Conservation (phyloP, 2,797 vertebrate species). For the Tapirus indicus region DNA sequence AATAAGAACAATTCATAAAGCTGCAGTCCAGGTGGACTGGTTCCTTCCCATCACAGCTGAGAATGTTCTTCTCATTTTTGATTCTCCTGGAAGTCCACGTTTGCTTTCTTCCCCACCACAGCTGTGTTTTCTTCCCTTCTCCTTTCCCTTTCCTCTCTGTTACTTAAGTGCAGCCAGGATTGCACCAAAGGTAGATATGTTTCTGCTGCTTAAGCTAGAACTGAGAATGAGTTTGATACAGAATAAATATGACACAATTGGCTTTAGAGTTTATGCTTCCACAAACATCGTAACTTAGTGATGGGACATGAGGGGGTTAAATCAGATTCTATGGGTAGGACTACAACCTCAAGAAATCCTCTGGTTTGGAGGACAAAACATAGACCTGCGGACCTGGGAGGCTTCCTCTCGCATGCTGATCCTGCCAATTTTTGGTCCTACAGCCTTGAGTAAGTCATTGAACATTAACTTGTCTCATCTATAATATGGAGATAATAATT, state of each 20-base stretch:
- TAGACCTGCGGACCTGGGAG: not conserved
- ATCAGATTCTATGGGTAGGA: not conserved
- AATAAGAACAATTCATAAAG: not conserved
- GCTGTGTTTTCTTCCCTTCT: not conserved
- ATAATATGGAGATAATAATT: not conserved
- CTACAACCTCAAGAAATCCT: not conserved
- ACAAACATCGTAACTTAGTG: not conserved
- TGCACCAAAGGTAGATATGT: not conserved
- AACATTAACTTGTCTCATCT: not conserved
- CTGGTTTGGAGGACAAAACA: not conserved
- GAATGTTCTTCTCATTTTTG: not conserved
- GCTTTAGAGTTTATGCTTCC: not conserved
- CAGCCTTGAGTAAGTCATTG: not conserved
- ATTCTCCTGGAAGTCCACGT: not conserved
- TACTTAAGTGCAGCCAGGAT: not conserved
- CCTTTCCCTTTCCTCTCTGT: not conserved
- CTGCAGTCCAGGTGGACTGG: not conserved
- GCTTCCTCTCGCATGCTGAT: not conserved
- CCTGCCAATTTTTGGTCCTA: not conserved
- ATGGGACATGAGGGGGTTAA: not conserved
- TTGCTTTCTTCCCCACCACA: not conserved
- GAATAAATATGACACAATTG: not conserved
- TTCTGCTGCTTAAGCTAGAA: not conserved
- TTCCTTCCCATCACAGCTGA: not conserved
- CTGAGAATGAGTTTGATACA: not conserved